Conservation (phyloP, 2,888 invertebrate genomes). For the Torymus aiolomorphi region DNA sequence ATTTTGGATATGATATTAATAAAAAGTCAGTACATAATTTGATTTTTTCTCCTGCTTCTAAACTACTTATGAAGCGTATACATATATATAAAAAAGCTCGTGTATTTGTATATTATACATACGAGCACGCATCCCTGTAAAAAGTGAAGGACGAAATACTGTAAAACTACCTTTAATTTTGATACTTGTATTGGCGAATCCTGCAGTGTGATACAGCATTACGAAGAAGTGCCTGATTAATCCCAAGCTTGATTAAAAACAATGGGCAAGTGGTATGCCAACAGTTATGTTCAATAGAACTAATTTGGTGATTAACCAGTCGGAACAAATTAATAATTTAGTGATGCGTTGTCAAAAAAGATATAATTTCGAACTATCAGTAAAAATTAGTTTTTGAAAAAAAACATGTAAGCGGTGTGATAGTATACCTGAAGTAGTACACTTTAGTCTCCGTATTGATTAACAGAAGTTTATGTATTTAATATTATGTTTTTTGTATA, state of each 20-base stretch:
- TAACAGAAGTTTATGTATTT: constrained; percentile 2
- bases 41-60: constrained; percentile 15
- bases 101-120: constrained; percentile 29
- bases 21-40: constrained; percentile 5
- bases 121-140: constrained; percentile 16
- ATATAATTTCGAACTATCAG: neutral
- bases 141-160: constrained; percentile 32
- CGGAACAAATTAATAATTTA: neutral
- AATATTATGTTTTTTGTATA: no score
- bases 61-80: neutral
- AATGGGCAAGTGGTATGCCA: constrained; percentile 26
- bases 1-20: neutral
- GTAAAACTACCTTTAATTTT: constrained; percentile 45
- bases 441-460: no score
- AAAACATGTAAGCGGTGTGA: neutral
- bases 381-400: constrained; percentile 13
- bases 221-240: constrained; percentile 54
- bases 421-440: neutral
- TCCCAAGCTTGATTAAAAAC: constrained; percentile 39
- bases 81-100: constrained; percentile 13
- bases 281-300: constrained; percentile 14
- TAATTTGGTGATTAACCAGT: constrained; percentile 7
- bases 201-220: constrained; percentile 28
- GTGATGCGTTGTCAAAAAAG: neutral
- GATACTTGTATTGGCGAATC: constrained; percentile 37